A percentile compares a stretch with the other conserved stretches of the same genome.
These are phyloP conservation scores for Virgularia gustaviana DNA, from an alignment of 92 coral and sea anemone genomes.

Conservation along the genomic window DNA sequence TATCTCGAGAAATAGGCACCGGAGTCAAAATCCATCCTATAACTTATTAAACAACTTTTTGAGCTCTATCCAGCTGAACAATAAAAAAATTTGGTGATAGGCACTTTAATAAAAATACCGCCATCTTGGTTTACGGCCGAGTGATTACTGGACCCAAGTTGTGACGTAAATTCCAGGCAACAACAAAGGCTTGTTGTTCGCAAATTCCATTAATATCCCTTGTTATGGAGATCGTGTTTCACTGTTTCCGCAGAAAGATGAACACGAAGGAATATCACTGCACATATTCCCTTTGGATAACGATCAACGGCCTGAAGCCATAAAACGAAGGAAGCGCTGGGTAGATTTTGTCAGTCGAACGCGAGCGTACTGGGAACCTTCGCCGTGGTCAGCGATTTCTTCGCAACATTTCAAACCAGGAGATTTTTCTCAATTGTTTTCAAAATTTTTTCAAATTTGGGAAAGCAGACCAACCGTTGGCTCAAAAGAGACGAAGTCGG, in stretches of 20 bases:
- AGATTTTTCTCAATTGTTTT: background rate
- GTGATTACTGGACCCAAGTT: background rate
- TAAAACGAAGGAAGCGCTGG: conserved; percentile 29
- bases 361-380: conserved; percentile 27
- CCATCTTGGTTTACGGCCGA: conserved; percentile 19
- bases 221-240: too few relatives aligned
- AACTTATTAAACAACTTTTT: too few relatives aligned
- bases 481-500: conserved; percentile 11
- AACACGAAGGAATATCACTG: conserved; percentile 10
- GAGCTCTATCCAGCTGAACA: too few relatives aligned
- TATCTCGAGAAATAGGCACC: too few relatives aligned
- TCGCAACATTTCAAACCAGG: conserved; percentile 36
- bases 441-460: background rate
- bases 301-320: background rate
- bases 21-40: too few relatives aligned
- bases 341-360: conserved; percentile 24
- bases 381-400: conserved; percentile 15
- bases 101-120: conserved; percentile 5
- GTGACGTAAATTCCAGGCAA: conserved; percentile 25
- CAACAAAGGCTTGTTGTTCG: conserved; percentile 16
- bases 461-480: conserved; percentile 11
- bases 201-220: too few relatives aligned
- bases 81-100: too few relatives aligned
- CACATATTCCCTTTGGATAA: conserved; percentile 1
- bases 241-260: conserved; percentile 5